Evolutionary conservation across 1,140 invertebrate genomes (phyloP).

Genomic region (Drosophila lini): DNA sequence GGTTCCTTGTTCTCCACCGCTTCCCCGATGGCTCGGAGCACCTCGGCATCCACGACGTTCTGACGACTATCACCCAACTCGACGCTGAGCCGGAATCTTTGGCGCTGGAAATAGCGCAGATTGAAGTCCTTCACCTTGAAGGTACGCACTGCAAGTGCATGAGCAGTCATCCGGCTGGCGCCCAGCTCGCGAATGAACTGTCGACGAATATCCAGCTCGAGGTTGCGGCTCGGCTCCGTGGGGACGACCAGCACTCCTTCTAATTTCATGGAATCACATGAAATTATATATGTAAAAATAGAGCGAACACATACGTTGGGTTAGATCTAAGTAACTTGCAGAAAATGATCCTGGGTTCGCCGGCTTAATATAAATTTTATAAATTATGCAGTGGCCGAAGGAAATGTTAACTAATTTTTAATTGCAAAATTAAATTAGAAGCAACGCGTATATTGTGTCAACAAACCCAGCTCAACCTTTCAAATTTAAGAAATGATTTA

Average conservation of each 20-base stretch:
- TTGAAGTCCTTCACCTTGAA: slow-evolving; percentile 45
- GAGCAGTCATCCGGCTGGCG: slow-evolving; percentile 40
- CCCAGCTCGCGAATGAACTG: slow-evolving; percentile 50
- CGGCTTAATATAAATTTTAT: not conserved
- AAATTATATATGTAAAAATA: slow-evolving; percentile 36
- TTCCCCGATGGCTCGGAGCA: slow-evolving; percentile 27
- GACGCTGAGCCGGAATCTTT: slow-evolving; percentile 30
- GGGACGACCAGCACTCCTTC: not conserved
- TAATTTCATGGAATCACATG: slow-evolving; percentile 43
- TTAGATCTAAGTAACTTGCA: slow-evolving; percentile 20
- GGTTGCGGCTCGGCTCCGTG: slow-evolving; percentile 1
- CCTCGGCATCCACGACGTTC: slow-evolving; percentile 28
- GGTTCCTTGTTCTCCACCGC: slow-evolving; percentile 15
- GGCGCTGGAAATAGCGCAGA: slow-evolving; percentile 40
- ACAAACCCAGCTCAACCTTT: not conserved
- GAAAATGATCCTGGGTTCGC: not conserved
- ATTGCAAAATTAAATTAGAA: not conserved
- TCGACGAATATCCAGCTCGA: slow-evolving; percentile 39
- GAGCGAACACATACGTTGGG: slow-evolving; percentile 11
- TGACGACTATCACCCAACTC: slow-evolving; percentile 45
- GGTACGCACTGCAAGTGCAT: slow-evolving; percentile 33
- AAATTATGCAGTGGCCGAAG: not conserved
- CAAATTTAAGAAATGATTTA: not conserved
- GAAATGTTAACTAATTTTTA: not conserved
- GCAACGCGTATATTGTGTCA: not conserved